A percentile compares a stretch with the other conserved stretches of the same genome.
Evolutionary conservation across 2,113 vertebrate genomes (phyloP).

Genomic region (Ciconia boyciana): DNA sequence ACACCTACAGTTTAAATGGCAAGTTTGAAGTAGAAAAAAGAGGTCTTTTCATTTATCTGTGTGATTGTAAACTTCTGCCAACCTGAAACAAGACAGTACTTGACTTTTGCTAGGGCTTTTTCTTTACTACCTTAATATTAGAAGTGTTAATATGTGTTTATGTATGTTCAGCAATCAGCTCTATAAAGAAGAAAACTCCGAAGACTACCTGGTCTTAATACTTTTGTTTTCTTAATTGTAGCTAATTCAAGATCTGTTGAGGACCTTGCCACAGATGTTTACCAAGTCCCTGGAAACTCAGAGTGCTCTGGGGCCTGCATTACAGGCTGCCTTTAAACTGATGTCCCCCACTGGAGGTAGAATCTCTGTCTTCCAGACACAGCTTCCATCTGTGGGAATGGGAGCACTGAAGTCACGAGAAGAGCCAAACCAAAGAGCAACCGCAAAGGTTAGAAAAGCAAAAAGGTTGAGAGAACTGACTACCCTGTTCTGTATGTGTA

Average conservation of each 20-base stretch:
- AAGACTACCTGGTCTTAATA: neutral
- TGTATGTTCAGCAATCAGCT: neutral
- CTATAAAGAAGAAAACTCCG: neutral
- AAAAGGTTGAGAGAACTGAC: neutral
- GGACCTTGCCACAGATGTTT: conserved; percentile 90
- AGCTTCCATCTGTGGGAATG: conserved; percentile 89
- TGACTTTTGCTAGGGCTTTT: neutral
- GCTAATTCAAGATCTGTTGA: conserved; percentile 93
- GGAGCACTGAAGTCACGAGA: conserved; percentile 90
- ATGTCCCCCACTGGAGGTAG: conserved; percentile 93
- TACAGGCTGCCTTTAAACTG: conserved; percentile 94
- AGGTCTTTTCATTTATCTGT: neutral
- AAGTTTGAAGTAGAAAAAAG: neutral
- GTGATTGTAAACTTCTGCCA: neutral
- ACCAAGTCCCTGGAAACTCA: conserved; percentile 93
- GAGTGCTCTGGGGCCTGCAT: conserved; percentile 90
- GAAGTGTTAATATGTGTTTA: neutral
- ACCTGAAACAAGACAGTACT: neutral
- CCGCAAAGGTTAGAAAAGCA: conserved; percentile 82
- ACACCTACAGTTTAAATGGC: neutral
- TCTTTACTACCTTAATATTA: neutral
- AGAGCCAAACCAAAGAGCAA: conserved; percentile 89
- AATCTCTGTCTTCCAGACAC: conserved; percentile 94
- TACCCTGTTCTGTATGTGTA: neutral
- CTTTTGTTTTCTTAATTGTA: conserved; percentile 59